Evolutionary conservation across 1,140 invertebrate genomes (phyloP).

Genomic region (Holcopasites calliopsidis): DNA sequence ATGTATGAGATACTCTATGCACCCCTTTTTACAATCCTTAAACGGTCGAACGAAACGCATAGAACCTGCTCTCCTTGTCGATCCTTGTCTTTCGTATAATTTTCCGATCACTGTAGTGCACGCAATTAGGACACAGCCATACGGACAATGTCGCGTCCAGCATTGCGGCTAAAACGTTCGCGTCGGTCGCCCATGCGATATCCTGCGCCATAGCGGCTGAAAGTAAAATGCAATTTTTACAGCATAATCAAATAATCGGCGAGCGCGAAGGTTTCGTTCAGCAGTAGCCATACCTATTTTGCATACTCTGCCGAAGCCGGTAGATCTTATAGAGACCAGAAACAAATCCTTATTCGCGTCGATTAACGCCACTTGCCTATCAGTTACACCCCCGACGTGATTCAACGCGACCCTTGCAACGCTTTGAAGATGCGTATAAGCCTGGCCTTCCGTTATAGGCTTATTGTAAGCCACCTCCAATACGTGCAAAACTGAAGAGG

Average conservation of each 20-base stretch:
- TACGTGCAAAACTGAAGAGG: conserved; percentile 88
- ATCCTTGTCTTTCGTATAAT: conserved; percentile 84
- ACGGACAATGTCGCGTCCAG: conserved; percentile 90
- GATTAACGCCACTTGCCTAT: conserved; percentile 88
- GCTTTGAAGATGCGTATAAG: conserved; percentile 81
- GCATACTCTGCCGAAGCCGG: conserved; percentile 83
- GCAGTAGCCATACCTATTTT: conserved; percentile 84
- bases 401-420: conserved; percentile 88
- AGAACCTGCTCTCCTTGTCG: conserved; percentile 83
- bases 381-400: conserved; percentile 85
- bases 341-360: conserved; percentile 92
- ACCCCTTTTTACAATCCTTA: too few relatives aligned
- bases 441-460: conserved; percentile 84
- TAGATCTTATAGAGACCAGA: conserved; percentile 85
- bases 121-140: conserved; percentile 89
- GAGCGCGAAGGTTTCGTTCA: too few relatives aligned
- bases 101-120: conserved; percentile 85
- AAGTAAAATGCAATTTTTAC: conserved; percentile 34
- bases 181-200: conserved; percentile 90
- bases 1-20: too few relatives aligned
- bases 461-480: conserved; percentile 89
- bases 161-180: conserved; percentile 91
- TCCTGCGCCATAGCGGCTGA: conserved; percentile 88
- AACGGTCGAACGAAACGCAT: conserved; percentile 2
- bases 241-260: background rate